These are phyloP conservation scores for Notospermus geniculatus DNA, from an alignment of 1,140 invertebrate genomes.

Conservation along the genomic window DNA sequence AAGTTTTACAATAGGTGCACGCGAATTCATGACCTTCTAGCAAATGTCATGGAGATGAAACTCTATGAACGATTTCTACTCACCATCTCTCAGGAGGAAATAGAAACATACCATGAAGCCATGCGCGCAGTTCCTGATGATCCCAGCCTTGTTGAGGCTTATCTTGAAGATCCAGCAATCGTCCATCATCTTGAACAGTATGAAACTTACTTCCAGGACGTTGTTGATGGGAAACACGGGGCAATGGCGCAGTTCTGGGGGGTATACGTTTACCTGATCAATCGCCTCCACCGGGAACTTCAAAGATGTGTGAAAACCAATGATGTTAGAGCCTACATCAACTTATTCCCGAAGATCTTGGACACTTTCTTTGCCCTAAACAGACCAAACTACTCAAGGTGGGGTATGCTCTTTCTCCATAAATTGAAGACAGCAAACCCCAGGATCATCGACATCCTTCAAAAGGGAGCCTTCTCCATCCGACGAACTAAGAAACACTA, in stretches of 20 bases:
- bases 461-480: constrained; percentile 4
- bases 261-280: neutral
- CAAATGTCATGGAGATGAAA: constrained; percentile 3
- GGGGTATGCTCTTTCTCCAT: neutral
- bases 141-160: too few species aligned
- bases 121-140: neutral
- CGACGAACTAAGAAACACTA: constrained; percentile 6
- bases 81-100: neutral
- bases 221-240: neutral
- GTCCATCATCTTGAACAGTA: too few species aligned
- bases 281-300: neutral
- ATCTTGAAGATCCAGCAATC: too few species aligned
- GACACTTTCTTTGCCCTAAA: neutral
- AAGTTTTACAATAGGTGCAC: constrained; percentile 11
- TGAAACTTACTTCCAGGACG: neutral
- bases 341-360: neutral
- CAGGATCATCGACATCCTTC: neutral
- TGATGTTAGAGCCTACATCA: neutral
- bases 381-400: neutral
- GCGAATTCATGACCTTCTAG: neutral
- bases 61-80: constrained; percentile 2
- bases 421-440: neutral
- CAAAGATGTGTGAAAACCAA: neutral
- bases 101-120: neutral
- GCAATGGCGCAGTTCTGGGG: neutral